These are phyloP conservation scores for Temnopleurus reevesii DNA, from an alignment of 53 echinoderm and acorn worm species.

Conservation along the genomic window DNA sequence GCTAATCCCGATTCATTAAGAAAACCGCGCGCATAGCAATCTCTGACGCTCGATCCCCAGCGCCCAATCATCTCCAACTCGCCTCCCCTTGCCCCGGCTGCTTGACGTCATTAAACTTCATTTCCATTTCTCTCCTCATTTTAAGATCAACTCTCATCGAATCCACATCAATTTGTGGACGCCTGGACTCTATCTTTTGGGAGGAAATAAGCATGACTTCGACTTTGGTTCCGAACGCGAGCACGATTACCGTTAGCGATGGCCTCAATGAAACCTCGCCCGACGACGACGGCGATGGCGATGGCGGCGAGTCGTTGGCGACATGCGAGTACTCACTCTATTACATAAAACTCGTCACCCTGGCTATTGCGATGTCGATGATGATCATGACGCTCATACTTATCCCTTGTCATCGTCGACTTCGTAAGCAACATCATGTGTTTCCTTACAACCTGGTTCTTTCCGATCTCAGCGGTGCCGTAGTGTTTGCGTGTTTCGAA, in stretches of 20 bases:
- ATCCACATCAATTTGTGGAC: neutral
- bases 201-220: neutral
- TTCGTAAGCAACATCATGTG: neutral
- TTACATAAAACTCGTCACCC: neutral
- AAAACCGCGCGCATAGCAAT: neutral
- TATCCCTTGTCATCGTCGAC: slow-evolving; percentile 26
- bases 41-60: neutral
- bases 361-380: neutral
- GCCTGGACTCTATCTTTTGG: neutral
- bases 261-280: neutral
- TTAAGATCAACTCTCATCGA: neutral
- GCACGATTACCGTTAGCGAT: neutral
- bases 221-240: neutral
- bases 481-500: neutral
- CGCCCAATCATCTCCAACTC: neutral
- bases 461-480: neutral
- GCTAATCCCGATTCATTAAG: neutral
- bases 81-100: too few relatives aligned
- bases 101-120: neutral
- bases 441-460: slow-evolving; percentile 14
- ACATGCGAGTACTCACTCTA: neutral
- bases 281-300: neutral
- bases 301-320: too few relatives aligned
- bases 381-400: neutral
- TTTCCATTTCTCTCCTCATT: neutral